Evolutionary conservation across 35 echinoderm and acorn worm genomes (phyloP), one percentile per base, ranked within the genome.

Genomic region (Anneissia japonica): DNA sequence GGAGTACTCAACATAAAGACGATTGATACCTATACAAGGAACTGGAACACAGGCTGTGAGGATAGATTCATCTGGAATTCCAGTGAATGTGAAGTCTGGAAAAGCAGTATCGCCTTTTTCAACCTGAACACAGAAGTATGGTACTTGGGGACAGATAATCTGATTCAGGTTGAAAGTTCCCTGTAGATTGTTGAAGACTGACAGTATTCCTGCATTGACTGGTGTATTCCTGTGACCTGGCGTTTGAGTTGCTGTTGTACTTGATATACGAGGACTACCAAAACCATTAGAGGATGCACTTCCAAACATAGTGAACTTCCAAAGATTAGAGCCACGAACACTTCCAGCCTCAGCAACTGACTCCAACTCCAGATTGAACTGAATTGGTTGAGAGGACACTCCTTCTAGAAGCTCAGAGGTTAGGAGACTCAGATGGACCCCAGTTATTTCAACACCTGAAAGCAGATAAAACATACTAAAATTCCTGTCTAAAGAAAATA

Each of bases 371-470:
- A 93, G 7, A 76, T 85, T 81, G 46, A 93, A 93, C 31, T 40
- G 32, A 93, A 77, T 0, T 39, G 30, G 81, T 34, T 78, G 41
- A 31, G 64, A 35, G 46, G 84, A 75, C 21, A 82, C 91, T 35
- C 56, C 81, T 32, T 37, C 86, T 73, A 76, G 55, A 13, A 89
- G 56, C 17, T 55, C 46, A 32, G 84, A n/a, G 3, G 40, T 38
- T 26, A 74, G 37, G 16, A 88, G 83, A 17, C 45, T 80, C 26
- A 88, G 40, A 45, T 56, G 84, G 19, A 77, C 6, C 0, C 81
- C 76, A 31, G 91, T 33, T 77, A 93, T 89, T 85, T 93, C 91
- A 38, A 93, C 91, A n/a, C 91, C 91, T 92, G 51, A 11, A 16
- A 39, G 3, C n/a, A n/a, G n/a, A n/a, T n/a, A n/a, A n/a, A n/a